A percentile compares a stretch with the other conserved stretches of the same genome.
phyloP scores from a whole-genome alignment of 2,797 vertebrate species.

The Meriones psammophilus region DNA sequence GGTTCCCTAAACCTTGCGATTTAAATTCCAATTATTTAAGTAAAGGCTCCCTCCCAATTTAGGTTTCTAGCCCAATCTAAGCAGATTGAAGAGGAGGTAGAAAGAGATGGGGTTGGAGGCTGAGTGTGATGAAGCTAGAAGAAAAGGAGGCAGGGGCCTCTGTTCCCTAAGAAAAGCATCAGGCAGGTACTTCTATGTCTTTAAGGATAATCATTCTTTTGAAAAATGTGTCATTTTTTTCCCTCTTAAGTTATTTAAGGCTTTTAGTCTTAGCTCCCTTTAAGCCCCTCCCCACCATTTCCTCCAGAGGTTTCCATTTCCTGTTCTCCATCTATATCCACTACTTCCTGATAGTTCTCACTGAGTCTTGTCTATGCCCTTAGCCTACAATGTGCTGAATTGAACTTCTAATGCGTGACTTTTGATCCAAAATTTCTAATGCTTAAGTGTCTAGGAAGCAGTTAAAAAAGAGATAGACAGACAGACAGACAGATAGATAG shows the following conservation, averaged over 20 bases:
- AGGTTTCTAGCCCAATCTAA: not conserved
- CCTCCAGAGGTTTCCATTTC: not conserved
- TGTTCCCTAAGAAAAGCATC: not conserved
- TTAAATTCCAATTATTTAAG: conserved; percentile 13
- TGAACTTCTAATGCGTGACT: not conserved
- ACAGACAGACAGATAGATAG: not conserved
- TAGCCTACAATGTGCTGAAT: not conserved
- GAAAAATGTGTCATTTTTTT: conserved; percentile 20
- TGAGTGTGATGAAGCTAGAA: not conserved
- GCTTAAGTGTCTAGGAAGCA: not conserved
- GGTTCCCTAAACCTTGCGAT: conserved; percentile 23
- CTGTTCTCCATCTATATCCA: not conserved
- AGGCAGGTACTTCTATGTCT: not conserved
- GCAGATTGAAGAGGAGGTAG: not conserved
- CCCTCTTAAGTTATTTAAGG: conserved; percentile 4
- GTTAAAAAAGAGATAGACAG: not conserved
- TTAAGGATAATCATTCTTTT: conserved; percentile 19
- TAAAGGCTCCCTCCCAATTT: not conserved
- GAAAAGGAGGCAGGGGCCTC: not conserved
- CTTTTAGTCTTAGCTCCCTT: not conserved
- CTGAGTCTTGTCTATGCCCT: not conserved
- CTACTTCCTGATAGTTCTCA: not conserved
- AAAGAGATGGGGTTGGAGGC: not conserved
- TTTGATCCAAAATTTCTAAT: conserved; percentile 4
- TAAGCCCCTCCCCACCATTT: not conserved